Base-by-base conservation (phyloP, 2,888 invertebrate species). In the Tachina lurida region DNA sequence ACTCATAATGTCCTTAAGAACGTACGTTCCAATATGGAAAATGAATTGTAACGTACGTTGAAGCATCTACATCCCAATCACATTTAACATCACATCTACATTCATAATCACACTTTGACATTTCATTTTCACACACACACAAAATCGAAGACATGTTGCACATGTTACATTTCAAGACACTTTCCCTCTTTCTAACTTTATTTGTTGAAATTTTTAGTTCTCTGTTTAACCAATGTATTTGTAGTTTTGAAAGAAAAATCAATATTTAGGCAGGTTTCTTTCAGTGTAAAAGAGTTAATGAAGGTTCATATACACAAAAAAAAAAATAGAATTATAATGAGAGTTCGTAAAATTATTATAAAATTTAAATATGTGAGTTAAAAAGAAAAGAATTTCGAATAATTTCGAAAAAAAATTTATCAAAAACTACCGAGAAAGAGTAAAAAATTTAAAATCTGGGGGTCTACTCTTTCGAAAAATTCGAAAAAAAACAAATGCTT, bases 1-100 rank as follows among this genome's bases (percentile, higher is more conserved):
- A 96, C 96, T 39, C 96, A 96, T 88, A 95, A 95, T 88, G 96
- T 96, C 68, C 93, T 97, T 84, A 95, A 95, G 84, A 95, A 95
- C 92, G 96, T 96, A 56, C 95, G 96, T 87, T 95, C 95, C 80
- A 96, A 96, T 91, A 94, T 96, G 91, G 95, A 96, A 91, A 93
- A 93, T 87, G 92, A 92, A 81, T 90, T 91, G 90, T 91, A 91
- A 89, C 90, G 88, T 84, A 88, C 84, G 88, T 87, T 68, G 19
- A 65, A 56, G 4, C 52, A 62, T 17, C 70, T 49, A 17, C 41
- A 65, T 65, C 45, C 45, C 63, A 39, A 43, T 5, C 63, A 77
- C 56, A 22, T 43, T 43, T 52, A n/a, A 43, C 22, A 41, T 43
- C 60, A 31, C 9, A 58, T n/a, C 10, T 17, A 22, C 19, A 41